phyloP scores from a whole-genome alignment of 1,140 invertebrate genomes.

The Platyscapa corneri region DNA sequence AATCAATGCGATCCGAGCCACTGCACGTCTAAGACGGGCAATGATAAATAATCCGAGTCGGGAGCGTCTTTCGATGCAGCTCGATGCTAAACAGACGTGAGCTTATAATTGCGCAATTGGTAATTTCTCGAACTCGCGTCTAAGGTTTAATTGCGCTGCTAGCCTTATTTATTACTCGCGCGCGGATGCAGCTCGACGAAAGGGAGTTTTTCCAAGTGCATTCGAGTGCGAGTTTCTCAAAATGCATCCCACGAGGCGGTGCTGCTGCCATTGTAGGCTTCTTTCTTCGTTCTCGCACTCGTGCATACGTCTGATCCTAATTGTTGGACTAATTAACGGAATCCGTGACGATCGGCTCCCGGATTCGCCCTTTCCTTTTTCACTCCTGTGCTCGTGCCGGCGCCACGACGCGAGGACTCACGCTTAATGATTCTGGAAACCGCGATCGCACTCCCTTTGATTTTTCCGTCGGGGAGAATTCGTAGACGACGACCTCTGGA shows the following conservation, averaged over 20 bases:
- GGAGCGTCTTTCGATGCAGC: too few species aligned
- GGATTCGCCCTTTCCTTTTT: background rate
- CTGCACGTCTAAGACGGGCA: too few species aligned
- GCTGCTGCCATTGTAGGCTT: background rate
- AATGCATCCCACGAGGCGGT: background rate
- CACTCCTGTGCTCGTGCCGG: background rate
- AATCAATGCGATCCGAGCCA: too few species aligned
- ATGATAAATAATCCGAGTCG: too few species aligned
- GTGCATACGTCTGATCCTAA: background rate
- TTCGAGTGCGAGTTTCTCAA: background rate
- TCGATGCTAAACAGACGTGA: too few species aligned
- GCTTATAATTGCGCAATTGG: too few species aligned
- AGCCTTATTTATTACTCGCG: background rate
- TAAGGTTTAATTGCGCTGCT: background rate
- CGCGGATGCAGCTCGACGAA: too few species aligned
- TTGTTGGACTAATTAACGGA: slow-evolving; percentile 35
- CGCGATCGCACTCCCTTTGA: background rate
- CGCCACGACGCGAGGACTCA: background rate
- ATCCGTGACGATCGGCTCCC: background rate
- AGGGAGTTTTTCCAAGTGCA: background rate
- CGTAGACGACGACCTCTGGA: background rate
- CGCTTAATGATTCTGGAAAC: slow-evolving; percentile 28
- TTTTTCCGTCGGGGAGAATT: background rate
- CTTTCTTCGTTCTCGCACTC: background rate
- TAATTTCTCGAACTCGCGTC: background rate